Base-by-base conservation (phyloP, 2,888 invertebrate species). In the Holacanthella duospinosa region DNA sequence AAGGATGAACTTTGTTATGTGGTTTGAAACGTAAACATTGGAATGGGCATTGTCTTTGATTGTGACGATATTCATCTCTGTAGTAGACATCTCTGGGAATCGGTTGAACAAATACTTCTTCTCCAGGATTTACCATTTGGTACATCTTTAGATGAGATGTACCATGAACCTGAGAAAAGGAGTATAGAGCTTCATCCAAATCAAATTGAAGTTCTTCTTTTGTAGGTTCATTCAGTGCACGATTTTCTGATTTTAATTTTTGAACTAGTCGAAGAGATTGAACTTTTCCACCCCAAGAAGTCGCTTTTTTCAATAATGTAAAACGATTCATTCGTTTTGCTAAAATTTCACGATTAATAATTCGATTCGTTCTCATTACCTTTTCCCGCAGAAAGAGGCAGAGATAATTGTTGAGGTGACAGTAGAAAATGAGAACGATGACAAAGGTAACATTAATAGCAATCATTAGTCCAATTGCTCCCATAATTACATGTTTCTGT, bases 261-360 rank as follows among this genome's bases (percentile, higher is more conserved):
- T 57, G 57, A 28, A 62, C 25, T 9, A 62, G 26, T 61, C 54
- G 25, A 1, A 55, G 24, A 6, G 57, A n/a, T 24, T 61, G 55
- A 4, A 55, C 24, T 53, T 60, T 43, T 57, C 64, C 61, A 26
- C 61, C 64, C 61, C 61, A 64, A 25, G 57, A 24, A n/a, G 57
- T 36, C 25, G 61, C 60, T 19, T 57, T 48, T 29, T 64, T 64
- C n/a, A 61, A 21, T 28, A 56, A 58, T 19, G 56, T 19, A 26
- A 61, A 61, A 2, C 61, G 61, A 9, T 61, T 29, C 12, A 64
- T 26, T 12, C 28, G 12, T 58, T 61, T 64, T 6, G 44, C 28
- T 9, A 53, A 24, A 29, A 64, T 48, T 25, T 64, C 61, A 12
- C 58, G 24, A 48, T 64, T 64, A 3, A 64, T 26, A 28, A 56